Percentiles rank a stretch among this genome's conserved stretches.
phyloP scores from a whole-genome alignment of 2,888 invertebrate species.

The Phanerotoma sp. region DNA sequence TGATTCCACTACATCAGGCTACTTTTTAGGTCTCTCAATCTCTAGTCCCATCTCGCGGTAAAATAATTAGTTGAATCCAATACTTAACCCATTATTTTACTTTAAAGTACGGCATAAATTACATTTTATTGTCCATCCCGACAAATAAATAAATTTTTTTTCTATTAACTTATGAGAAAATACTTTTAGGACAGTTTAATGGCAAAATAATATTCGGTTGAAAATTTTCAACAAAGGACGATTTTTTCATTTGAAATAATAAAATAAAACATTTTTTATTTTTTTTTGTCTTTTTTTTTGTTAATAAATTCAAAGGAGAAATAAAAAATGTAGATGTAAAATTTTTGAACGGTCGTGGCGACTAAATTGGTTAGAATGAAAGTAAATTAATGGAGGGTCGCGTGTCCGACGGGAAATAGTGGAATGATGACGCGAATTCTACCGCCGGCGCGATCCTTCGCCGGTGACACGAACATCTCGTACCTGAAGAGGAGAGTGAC shows the following conservation, averaged over 20 bases:
- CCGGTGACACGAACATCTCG: constrained; percentile 9
- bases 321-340: constrained; percentile 17
- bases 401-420: constrained; percentile 43
- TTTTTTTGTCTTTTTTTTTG: too few species aligned
- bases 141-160: not conserved
- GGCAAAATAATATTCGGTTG: too few species aligned
- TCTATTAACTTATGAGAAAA: too few species aligned
- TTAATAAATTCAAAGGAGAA: not conserved
- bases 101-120: not conserved
- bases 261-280: too few species aligned
- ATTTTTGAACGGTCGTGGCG: constrained; percentile 7
- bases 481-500: not conserved
- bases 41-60: constrained; percentile 14
- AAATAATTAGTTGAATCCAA: constrained; percentile 19
- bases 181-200: too few species aligned
- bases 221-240: too few species aligned
- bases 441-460: not conserved
- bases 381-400: constrained; percentile 36
- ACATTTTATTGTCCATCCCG: not conserved
- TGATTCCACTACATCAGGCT: constrained; percentile 8
- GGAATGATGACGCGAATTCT: constrained; percentile 40
- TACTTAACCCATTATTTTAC: not conserved
- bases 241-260: too few species aligned
- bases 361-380: constrained; percentile 23
- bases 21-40: constrained; percentile 12